Base-by-base conservation (phyloP, 2,113 vertebrate genomes). In the Sinocyclocheilus anshuiensis region DNA sequence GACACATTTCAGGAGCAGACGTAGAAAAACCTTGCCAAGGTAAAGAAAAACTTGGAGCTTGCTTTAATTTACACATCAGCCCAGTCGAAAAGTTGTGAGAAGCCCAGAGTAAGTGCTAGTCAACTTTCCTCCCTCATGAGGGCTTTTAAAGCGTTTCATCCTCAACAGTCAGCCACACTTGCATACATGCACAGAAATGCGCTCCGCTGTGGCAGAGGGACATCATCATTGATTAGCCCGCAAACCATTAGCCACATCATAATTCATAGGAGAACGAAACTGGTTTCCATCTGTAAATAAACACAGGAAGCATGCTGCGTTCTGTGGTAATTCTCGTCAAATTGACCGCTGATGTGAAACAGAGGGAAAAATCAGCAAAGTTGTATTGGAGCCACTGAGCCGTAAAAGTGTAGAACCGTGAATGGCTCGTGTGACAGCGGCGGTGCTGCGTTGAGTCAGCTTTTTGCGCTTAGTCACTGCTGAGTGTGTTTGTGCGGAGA, bases 171-270 rank as follows among this genome's bases (percentile, higher is more conserved):
- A 42, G 18, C 29, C 2, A 53, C 75, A 77, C 75, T 53, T 53
- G 12, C 45, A 26, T 18, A 29, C 75, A 53, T 15, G 18, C 24
- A 29, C 53, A 78, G 26, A 78, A 80, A 80, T 61, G 77, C 9
- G 77, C 50, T 22, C 9, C 26, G 15, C 26, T 55, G 0, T 33
- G 29, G 33, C 39, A 39, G 42, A 3, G 4, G 18, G 33, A 63
- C 33, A 61, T 61, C 57, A 63, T 63, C 57, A 80, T 63, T 24
- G 33, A 61, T 80, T 63, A 80, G 77, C 33, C 33, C 33, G 16
- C 53, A 42, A 63, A 36, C 57, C 77, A 80, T 80, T 80, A 63
- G 20, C 33, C 57, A 80, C 33, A 61, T 80, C 77, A 80, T 24
- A 61, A 42, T n/a, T 42, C 36, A 10, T 6, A 61, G 50, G 76